Evolutionary conservation across 2,797 vertebrate genomes (phyloP).

Genomic region (Hapalemur alaotrensis): DNA sequence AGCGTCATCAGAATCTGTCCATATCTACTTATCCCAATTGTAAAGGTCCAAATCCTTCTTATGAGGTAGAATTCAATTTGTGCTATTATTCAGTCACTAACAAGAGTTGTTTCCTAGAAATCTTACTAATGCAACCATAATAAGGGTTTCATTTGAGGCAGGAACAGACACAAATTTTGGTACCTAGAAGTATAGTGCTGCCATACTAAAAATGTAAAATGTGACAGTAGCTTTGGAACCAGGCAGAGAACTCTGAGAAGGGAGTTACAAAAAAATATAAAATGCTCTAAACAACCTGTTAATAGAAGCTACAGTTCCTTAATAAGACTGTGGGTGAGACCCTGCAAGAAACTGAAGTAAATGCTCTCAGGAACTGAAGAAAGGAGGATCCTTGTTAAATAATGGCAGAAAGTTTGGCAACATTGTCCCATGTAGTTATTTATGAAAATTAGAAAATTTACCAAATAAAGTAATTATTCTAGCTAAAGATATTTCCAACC

Average conservation of each 20-base stretch:
- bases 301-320: neutral
- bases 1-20: neutral
- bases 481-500: neutral
- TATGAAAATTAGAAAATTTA: neutral
- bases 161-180: neutral
- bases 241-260: neutral
- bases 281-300: neutral
- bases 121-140: neutral
- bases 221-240: neutral
- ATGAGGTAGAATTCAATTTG: neutral
- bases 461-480: neutral
- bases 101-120: neutral
- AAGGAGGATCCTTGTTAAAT: neutral
- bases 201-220: neutral
- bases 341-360: neutral
- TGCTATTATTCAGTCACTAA: neutral
- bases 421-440: neutral
- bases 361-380: neutral
- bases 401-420: neutral
- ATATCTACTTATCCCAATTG: neutral
- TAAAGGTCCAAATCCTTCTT: neutral
- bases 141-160: neutral
- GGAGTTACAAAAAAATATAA: neutral
- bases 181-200: neutral
- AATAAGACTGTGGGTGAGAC: neutral